These are phyloP conservation scores for Anthophora plumipes DNA, from an alignment of 2,888 invertebrate species.

Conservation along the genomic window DNA sequence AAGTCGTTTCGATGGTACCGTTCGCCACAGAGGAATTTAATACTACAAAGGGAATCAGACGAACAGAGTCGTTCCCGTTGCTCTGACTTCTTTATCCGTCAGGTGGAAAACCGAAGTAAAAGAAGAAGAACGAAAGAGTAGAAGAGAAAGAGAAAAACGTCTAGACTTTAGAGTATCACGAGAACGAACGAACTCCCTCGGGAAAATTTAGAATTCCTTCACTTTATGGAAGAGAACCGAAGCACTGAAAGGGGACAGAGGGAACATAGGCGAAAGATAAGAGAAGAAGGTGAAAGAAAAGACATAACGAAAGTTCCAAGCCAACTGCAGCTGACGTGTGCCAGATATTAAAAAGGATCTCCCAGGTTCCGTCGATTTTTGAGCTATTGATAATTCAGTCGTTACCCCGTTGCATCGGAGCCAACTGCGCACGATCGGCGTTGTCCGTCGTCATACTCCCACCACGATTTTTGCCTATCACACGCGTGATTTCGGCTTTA, in stretches of 20 bases:
- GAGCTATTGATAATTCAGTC: constrained; percentile 64
- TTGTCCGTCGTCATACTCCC: constrained; percentile 14
- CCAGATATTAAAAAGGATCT: constrained; percentile 68
- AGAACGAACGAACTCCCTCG: not conserved
- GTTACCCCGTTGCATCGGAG: constrained; percentile 1
- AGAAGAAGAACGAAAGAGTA: not conserved
- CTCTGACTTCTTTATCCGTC: constrained; percentile 25
- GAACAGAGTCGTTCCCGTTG: constrained; percentile 38
- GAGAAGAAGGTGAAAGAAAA: not conserved
- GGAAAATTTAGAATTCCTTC: constrained; percentile 19
- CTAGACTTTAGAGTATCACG: not conserved
- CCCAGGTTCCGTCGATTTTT: constrained; percentile 42
- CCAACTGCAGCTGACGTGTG: constrained; percentile 65
- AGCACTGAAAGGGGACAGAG: not conserved
- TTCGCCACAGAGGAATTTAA: constrained; percentile 56
- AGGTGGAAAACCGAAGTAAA: not conserved
- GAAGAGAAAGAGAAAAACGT: not conserved
- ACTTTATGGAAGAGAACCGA: not conserved
- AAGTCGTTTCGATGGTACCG: constrained; percentile 19
- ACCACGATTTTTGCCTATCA: constrained; percentile 58
- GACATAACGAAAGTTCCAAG: constrained; percentile 54
- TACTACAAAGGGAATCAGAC: constrained; percentile 18
- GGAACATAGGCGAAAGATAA: not conserved
- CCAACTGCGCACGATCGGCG: constrained; percentile 26
- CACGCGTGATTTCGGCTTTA: constrained; percentile 64